Conservation (phyloP, 2,888 invertebrate species). For the Nysson spinosus region DNA sequence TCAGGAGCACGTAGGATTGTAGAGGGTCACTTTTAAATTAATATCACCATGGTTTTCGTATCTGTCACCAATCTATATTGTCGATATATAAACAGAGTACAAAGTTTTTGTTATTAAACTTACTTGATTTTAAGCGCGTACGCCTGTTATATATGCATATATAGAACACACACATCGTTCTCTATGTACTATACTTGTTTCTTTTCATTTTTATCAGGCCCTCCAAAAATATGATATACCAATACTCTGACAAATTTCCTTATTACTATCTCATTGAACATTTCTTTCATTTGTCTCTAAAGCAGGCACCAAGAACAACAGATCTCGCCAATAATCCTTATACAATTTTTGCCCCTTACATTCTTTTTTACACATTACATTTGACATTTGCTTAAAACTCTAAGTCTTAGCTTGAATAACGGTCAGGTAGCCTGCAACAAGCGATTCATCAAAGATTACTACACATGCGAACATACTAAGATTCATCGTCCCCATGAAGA, state of each 20-base stretch:
- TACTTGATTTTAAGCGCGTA: slow-evolving; percentile 54
- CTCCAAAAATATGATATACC: slow-evolving; percentile 55
- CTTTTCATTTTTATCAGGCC: slow-evolving; percentile 31
- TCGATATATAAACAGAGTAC: slow-evolving; percentile 66
- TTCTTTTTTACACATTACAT: slow-evolving; percentile 13
- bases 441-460: slow-evolving; percentile 66
- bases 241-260: slow-evolving; percentile 8
- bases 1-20: slow-evolving; percentile 58
- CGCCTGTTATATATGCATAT: too few species aligned
- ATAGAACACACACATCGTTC: slow-evolving; percentile 68
- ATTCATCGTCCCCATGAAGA: slow-evolving; percentile 16
- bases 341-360: slow-evolving; percentile 60
- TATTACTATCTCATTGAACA: too few species aligned
- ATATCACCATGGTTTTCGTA: slow-evolving; percentile 62
- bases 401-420: slow-evolving; percentile 64
- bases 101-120: slow-evolving; percentile 56
- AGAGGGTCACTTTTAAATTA: slow-evolving; percentile 66
- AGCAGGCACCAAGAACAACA: slow-evolving; percentile 46
- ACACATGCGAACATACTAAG: slow-evolving; percentile 62
- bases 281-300: too few species aligned
- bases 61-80: slow-evolving; percentile 67
- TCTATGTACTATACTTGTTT: slow-evolving; percentile 57
- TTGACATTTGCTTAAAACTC: slow-evolving; percentile 50
- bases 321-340: slow-evolving; percentile 39
- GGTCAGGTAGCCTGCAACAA: slow-evolving; percentile 67